phyloP scores from a whole-genome alignment of 2,113 vertebrate species.

The Saguinus midas region DNA sequence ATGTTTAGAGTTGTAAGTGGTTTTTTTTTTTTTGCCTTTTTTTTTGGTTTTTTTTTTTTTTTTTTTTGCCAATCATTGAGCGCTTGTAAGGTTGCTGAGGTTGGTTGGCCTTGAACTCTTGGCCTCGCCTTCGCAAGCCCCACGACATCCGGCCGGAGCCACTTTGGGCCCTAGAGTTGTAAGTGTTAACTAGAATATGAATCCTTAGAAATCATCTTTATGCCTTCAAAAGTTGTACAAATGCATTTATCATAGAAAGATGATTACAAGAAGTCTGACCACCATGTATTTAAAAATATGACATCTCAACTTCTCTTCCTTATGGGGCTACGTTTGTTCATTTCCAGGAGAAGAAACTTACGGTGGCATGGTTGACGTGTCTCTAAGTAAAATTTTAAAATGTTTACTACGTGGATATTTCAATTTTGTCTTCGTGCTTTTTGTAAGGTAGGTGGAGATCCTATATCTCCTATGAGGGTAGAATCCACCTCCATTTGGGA shows the following conservation, averaged over 20 bases:
- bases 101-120: too few relatives aligned
- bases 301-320: neutral
- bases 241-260: neutral
- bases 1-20: neutral
- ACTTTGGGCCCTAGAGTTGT: too few relatives aligned
- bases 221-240: neutral
- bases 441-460: neutral
- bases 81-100: too few relatives aligned
- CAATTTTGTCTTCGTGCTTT: neutral
- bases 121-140: too few relatives aligned
- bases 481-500: neutral
- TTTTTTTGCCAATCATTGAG: too few relatives aligned
- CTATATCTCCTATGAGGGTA: neutral
- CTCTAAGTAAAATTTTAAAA: slow-evolving; percentile 22
- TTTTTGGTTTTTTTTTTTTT: too few relatives aligned
- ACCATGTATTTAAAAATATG: neutral
- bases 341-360: neutral
- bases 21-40: too few relatives aligned
- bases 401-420: neutral
- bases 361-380: neutral
- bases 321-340: neutral
- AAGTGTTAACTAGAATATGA: neutral
- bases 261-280: neutral
- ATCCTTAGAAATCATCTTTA: neutral
- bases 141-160: too few relatives aligned